Base-by-base conservation (phyloP, 2,797 vertebrate genomes). In the Peromyscus aztecus region DNA sequence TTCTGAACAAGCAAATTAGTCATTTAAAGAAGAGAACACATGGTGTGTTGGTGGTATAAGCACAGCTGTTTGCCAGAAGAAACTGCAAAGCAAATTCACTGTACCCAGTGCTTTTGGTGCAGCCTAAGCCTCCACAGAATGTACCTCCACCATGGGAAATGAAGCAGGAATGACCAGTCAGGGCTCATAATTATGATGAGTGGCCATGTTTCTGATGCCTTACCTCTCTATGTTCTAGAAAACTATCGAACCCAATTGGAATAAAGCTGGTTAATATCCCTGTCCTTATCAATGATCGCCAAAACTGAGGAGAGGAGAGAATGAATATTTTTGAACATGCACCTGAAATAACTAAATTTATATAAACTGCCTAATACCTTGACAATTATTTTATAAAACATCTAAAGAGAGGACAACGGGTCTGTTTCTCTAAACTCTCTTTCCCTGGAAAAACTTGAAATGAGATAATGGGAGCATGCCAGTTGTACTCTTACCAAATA, bases 321-420 rank as follows among this genome's bases (percentile, higher is more conserved):
- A 12, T 5, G 34, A 75, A 43, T 6, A n/a, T 77, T 81, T 81
- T 87, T 81, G 52, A 77, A 91, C 14, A 49, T 9, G 52, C 1
- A 43, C 6, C 4, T 73, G 31, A 89, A 91, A 87, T 78, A 78
- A 91, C 31, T 49, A 77, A 16, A 75, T 55, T 37, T 46, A 94
- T 40, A 37, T 3, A 75, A 80, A 76, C 19, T 52, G 63, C 6
- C 29, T 89, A 97, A 65, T 59, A 2, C 7, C 34, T 29, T 71
- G 49, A 92, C 11, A 82, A 89, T 65, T 77, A 91, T 17, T 46
- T 49, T 94, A 69, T 9, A 90, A 94, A 96, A 89, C 59, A 94
- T 95, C 43, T 67, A 31, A 85, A 95, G 71, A 77, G 92, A 92
- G 6, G 5, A 75, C 34, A 52, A 29, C n/a, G 55, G 8, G 27